A percentile compares a stretch with the other conserved stretches of the same genome.
These are phyloP conservation scores for Tautogolabrus adspersus DNA, from an alignment of 2,113 vertebrate genomes.

Conservation along the genomic window DNA sequence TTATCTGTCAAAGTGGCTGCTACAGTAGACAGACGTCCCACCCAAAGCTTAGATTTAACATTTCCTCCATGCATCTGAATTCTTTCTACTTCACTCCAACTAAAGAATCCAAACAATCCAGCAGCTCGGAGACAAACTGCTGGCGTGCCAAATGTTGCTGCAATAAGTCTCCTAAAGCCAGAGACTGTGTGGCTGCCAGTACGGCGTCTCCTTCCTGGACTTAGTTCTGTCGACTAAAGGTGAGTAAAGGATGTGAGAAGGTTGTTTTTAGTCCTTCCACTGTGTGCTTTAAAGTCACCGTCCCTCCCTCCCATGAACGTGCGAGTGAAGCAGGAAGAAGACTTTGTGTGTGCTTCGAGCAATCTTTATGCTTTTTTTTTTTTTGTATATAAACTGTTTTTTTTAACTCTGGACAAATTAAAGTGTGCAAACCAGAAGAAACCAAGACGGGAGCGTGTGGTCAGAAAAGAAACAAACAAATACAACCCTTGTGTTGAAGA, in stretches of 20 bases:
- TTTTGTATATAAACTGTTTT: neutral
- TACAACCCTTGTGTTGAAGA: constrained; percentile 1
- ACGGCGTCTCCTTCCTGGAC: too few species aligned
- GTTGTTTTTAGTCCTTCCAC: neutral
- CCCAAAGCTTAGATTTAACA: neutral
- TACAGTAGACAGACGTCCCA: constrained; percentile 50
- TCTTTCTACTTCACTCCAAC: constrained; percentile 7
- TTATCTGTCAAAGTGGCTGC: constrained; percentile 57
- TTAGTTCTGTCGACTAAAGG: too few species aligned
- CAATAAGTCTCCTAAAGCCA: neutral
- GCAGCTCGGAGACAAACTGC: neutral
- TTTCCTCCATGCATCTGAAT: neutral
- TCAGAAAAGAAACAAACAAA: neutral
- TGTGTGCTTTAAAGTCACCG: constrained; percentile 38
- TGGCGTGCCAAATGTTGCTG: fast-evolving
- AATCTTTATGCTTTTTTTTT: neutral
- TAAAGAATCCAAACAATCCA: neutral
- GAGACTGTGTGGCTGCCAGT: neutral
- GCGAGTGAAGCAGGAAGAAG: constrained; percentile 8
- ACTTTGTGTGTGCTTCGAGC: neutral
- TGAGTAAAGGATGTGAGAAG: neutral
- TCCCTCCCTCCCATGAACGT: neutral
- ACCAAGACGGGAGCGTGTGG: neutral
- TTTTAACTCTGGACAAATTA: constrained; percentile 7
- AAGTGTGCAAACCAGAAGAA: constrained; percentile 10